phyloP scores from a whole-genome alignment of 2,797 vertebrate species.

The Mus spretus region DNA sequence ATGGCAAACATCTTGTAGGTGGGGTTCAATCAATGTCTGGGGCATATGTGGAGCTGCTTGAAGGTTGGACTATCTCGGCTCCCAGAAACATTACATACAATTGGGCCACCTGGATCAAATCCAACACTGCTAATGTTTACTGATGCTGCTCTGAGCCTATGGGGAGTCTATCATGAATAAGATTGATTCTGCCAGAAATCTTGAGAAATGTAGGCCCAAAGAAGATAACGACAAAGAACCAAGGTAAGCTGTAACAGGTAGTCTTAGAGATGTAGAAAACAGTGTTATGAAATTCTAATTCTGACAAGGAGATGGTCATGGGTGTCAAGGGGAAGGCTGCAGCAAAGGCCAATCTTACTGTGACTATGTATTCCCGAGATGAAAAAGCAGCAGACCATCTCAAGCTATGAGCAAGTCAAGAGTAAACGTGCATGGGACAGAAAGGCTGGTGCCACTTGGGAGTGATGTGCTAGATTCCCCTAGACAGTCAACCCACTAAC shows the following conservation, averaged over 20 bases:
- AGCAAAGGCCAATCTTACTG: background rate
- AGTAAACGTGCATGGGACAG: background rate
- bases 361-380: background rate
- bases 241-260: fast-evolving
- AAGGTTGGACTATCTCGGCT: background rate
- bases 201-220: background rate
- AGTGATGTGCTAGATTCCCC: background rate
- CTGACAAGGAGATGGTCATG: background rate
- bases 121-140: background rate
- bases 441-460: background rate
- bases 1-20: background rate
- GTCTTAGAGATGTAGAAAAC: background rate
- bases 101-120: background rate
- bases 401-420: background rate
- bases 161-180: background rate
- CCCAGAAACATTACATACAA: background rate
- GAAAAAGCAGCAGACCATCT: background rate
- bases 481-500: background rate
- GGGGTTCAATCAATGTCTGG: background rate
- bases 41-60: background rate
- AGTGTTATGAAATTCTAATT: background rate
- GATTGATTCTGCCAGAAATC: background rate
- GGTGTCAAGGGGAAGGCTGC: background rate
- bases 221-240: background rate
- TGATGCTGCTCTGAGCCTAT: background rate